Evolutionary conservation across 2,113 vertebrate genomes (phyloP).

Genomic region (Mormyrus iriodes): DNA sequence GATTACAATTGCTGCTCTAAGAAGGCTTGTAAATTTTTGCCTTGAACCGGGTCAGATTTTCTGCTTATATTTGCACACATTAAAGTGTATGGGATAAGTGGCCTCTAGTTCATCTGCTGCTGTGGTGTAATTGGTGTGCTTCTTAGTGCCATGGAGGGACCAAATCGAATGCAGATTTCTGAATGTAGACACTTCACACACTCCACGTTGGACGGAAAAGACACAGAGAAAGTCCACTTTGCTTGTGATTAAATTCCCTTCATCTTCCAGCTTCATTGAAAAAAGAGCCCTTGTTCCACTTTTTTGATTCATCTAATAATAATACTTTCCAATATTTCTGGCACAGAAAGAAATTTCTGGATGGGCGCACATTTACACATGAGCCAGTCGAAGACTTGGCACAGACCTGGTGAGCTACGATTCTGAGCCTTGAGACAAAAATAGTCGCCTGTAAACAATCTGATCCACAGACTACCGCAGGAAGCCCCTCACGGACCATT

Average conservation of each 20-base stretch:
- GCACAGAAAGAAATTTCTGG: neutral
- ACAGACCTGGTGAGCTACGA: neutral
- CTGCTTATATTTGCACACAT: neutral
- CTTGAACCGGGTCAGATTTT: neutral
- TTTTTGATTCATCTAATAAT: neutral
- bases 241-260: slow-evolving; percentile 2
- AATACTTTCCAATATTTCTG: slow-evolving; percentile 2
- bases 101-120: neutral
- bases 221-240: neutral
- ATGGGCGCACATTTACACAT: neutral
- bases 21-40: neutral
- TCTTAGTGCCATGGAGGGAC: neutral
- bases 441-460: slow-evolving; percentile 11
- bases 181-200: neutral
- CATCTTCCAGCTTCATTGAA: neutral
- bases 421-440: neutral
- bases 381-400: neutral
- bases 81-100: neutral
- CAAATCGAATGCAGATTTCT: neutral
- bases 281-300: neutral
- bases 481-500: slow-evolving; percentile 4
- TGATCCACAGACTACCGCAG: slow-evolving; percentile 2
- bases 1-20: neutral
- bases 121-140: neutral
- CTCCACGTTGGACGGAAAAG: neutral